Base-by-base conservation (phyloP, 2,113 vertebrate genomes). In the Brachirus orientalis region DNA sequence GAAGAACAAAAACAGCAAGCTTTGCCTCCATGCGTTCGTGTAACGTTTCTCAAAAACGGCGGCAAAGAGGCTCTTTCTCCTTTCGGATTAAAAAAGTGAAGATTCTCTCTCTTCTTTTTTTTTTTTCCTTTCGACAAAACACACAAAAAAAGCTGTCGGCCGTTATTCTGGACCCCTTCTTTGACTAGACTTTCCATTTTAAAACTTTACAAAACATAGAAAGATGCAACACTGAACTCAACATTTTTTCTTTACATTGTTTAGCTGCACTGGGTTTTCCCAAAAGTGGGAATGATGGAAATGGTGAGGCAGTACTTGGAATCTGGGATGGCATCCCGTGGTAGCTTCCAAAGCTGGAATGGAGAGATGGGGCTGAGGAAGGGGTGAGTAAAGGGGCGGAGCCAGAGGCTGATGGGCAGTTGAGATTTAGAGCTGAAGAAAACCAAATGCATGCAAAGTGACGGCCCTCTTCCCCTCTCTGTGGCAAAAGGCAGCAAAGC, bases 121-220 rank as follows among this genome's bases (percentile, higher is more conserved):
- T 44, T 47, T 17, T 38, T 54, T 54, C 61, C 20, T 66, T 75
- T 62, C 40, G 58, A 63, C 36, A 69, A 83, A 86, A 81, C 60
- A 75, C 63, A 40, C 40, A 28, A 83, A 61, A 69, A 78, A 75
- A 56, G 33, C 45, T 77, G 67, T 77, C 20, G 63, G 60, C 44
- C 52, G 63, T 85, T 71, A 41, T 67, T 62, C 55, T 62, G 51
- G 63, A 79, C 74, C 66, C 63, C 55, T 68, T 83, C 61, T 63
- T 67, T 68, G 53, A 76, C 65, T 59, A 63, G 77, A 85, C 82
- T 63, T 75, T 72, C 65, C 69, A 18, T 82, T 79, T 87, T 83
- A 73, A 82, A 88, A 84, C 76, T 85, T 80, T 70, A 76, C 75
- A 86, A 86, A 88, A 91, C 72, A 82, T 73, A 77, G 65, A 91